Percentiles rank a stretch among this genome's conserved stretches.
These are phyloP conservation scores for Mareca penelope DNA, from an alignment of 2,797 vertebrate genomes.

Conservation along the genomic window DNA sequence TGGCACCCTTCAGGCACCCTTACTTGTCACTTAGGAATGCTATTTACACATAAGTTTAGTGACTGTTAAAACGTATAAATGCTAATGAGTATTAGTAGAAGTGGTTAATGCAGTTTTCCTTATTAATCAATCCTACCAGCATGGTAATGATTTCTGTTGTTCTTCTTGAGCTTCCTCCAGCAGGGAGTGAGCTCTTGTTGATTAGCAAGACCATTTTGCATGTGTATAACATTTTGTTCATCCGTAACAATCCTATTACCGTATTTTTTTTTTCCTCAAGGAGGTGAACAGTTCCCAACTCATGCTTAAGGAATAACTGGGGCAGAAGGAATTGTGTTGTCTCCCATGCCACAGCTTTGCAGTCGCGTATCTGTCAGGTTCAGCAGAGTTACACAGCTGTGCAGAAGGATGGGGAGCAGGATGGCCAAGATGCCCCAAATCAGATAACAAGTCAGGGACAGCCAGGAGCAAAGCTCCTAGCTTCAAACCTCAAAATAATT, in stretches of 20 bases:
- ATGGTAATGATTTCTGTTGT: conserved; percentile 56
- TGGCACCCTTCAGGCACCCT: conserved; percentile 50
- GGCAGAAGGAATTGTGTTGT: not conserved
- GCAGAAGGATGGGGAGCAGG: not conserved
- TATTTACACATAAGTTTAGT: conserved; percentile 47
- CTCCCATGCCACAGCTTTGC: not conserved
- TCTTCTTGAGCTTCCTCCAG: conserved; percentile 60
- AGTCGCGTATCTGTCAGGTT: not conserved
- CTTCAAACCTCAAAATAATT: not conserved
- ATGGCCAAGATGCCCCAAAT: not conserved
- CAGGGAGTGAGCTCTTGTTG: conserved; percentile 52
- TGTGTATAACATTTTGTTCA: conserved; percentile 43
- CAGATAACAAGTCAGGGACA: not conserved
- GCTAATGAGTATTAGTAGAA: conserved; percentile 64
- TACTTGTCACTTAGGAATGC: conserved; percentile 37
- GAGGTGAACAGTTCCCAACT: conserved; percentile 2
- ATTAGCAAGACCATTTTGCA: conserved; percentile 56
- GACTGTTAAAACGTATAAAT: conserved; percentile 49
- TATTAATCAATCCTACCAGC: conserved; percentile 68
- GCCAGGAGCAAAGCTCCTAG: not conserved
- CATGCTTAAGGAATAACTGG: not conserved
- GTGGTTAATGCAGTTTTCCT: conserved; percentile 58
- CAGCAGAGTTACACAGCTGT: not conserved
- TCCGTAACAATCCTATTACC: conserved; percentile 48
- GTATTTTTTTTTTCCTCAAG: not conserved